Conservation (phyloP, 1,140 invertebrate genomes). For the Caenorhabditis remanei region DNA sequence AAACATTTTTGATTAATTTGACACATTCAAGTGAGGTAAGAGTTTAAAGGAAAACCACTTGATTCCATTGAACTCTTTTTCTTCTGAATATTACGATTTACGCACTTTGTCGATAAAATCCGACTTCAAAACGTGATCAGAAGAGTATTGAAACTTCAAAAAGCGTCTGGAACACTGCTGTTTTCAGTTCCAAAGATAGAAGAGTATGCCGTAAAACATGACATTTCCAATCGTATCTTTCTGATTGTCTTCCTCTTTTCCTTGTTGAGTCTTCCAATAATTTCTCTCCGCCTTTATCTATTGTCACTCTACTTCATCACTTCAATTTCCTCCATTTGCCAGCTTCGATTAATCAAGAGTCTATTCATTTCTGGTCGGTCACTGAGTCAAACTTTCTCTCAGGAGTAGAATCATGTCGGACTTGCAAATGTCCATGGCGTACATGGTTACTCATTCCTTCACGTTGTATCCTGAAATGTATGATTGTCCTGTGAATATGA, state of each 20-base stretch:
- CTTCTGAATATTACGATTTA: background rate
- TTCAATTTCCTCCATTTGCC: background rate
- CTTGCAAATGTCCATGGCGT: slow-evolving; percentile 39
- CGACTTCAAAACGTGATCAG: slow-evolving; percentile 1
- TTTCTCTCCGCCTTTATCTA: background rate
- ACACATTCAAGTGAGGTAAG: background rate
- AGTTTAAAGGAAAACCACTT: background rate
- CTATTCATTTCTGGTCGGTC: background rate
- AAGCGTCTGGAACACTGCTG: background rate
- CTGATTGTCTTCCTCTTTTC: background rate
- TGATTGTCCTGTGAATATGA: slow-evolving; percentile 3
- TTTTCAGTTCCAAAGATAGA: background rate
- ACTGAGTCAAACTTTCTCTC: background rate
- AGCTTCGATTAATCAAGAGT: background rate
- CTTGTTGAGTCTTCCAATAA: background rate
- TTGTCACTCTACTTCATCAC: background rate
- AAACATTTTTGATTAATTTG: background rate
- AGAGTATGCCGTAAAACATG: background rate
- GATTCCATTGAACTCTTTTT: background rate
- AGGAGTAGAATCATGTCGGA: background rate
- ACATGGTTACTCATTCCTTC: slow-evolving; percentile 4
- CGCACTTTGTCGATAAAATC: background rate
- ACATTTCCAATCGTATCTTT: background rate
- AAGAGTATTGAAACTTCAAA: background rate
- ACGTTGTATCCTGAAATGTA: slow-evolving; percentile 18